Evolutionary conservation across 2,113 vertebrate species (phyloP), one percentile per base, ranked within the genome.

Genomic region (Mesitornis unicolor): DNA sequence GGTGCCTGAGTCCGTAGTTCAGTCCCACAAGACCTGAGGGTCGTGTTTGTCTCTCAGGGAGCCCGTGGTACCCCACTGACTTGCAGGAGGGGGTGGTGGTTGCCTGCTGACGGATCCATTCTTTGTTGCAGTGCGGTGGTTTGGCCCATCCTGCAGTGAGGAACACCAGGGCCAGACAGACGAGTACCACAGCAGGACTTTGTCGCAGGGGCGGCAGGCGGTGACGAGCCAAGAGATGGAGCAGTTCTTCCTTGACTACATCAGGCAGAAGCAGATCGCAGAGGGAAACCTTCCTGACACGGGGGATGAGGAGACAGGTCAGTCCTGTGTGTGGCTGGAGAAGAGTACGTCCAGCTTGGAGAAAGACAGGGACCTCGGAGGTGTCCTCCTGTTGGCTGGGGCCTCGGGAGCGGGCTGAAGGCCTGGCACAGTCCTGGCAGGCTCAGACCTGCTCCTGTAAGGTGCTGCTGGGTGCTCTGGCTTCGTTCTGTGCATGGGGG

Each of bases 211-310:
- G 2, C 70, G 61, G 54, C 77, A 33, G 36, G 53, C 13, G 16
- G 63, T 91, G 64, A 88, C 96, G 1, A 75, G 87, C 2, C 71
- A 92, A 29, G 96, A 98, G 54, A 67, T 99, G 57, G 96, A 98
- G 33, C 97, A 11, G 9, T 99, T 99, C 93, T 97, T 99, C 82
- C 97, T 98, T 50, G 98, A 98, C 89, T 98, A 99, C 47, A 10
- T 97, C 69, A 98, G 95, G 48, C 98, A 99, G 97, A 99, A 98
- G 95, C 98, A 97, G 74, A 95, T 99, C 4, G 98, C 99, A 20
- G 98, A 99, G 78, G 99, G 99, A 13, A 91, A 98, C 29, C 87
- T 98, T 50, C 95, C 96, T 1, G 98, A 98, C 33, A 67, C 92
- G 1, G 98, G 97, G 18, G 96, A 95, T 7, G 98, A 98, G 84